Base-by-base conservation (phyloP, 2,797 vertebrate genomes). In the Discoglossus pictus region DNA sequence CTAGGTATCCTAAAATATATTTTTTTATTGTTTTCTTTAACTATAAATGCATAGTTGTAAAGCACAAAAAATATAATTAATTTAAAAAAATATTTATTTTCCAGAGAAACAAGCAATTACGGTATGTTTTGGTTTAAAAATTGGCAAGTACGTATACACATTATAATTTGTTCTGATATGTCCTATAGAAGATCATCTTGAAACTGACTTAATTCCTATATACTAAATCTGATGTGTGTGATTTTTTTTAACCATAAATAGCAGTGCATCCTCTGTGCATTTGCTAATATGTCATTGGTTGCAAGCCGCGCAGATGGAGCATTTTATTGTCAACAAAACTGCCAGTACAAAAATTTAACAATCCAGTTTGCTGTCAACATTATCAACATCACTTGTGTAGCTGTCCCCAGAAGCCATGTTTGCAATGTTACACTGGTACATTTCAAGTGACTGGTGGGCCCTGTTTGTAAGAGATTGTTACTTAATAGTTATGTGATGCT, bases 281-380 rank as follows among this genome's bases (percentile, higher is more conserved):
- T 56, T 70, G n/a, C 23, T 39, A 48, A 50, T 63, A 39, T 51
- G 60, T 50, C 56, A 61, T 39, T 36, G 43, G 65, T 51, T 68
- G 15, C 10, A 63, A 35, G 60, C 7, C 56, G 52, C 4, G 25
- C 43, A 70, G 51, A 58, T 58, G 17, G 53, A 51, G 64, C 36
- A 71, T 50, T 58, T 71, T 64, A 71, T 43, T 71, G 68, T 63
- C 68, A 64, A 31, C 55, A 44, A 12, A 71, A 43, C 27, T 59
- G 25, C 48, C 44, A 61, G 12, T 47, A 39, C 50, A 69, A 61
- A 48, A 59, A 65, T 71, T 71, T 64, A 50, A 58, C 53, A 44
- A 50, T 70, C 58, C 60, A 56, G 25, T 64, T 51, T 58, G 36
- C 68, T 64, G 60, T 71, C 68, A 71, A 35, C 38, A 51, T 50